Percentiles rank a stretch among this genome's conserved stretches.
phyloP scores from a whole-genome alignment of 2,113 vertebrate species.

The Phasianus colchicus region DNA sequence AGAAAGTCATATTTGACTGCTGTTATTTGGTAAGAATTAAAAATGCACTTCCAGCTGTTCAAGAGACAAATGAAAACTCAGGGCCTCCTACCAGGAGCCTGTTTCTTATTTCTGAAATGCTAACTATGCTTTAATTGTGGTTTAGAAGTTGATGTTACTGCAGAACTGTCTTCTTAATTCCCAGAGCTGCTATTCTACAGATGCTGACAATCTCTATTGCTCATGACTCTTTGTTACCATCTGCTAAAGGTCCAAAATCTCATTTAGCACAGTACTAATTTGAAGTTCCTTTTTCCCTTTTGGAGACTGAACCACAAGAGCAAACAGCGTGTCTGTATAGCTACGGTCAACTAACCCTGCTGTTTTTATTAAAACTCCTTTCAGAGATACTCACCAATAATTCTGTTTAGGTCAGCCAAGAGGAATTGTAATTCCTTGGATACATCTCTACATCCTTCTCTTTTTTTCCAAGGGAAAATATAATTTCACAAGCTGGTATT shows the following conservation, averaged over 20 bases:
- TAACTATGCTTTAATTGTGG: conserved; percentile 24
- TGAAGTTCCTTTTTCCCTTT: not conserved
- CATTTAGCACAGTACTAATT: not conserved
- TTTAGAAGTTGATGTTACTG: conserved; percentile 15
- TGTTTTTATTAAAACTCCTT: not conserved
- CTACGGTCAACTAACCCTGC: not conserved
- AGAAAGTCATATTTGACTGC: not conserved
- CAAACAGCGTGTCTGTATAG: not conserved
- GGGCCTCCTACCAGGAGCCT: conserved; percentile 3
- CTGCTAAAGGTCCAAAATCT: not conserved
- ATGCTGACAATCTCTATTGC: conserved; percentile 22
- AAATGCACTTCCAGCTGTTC: not conserved
- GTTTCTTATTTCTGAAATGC: conserved; percentile 49
- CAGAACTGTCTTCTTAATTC: conserved; percentile 18
- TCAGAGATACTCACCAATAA: not conserved
- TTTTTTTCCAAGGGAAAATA: conserved; percentile 19
- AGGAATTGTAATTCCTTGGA: conserved; percentile 40
- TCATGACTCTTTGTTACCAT: not conserved
- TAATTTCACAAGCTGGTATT: not conserved
- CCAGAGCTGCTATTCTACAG: not conserved
- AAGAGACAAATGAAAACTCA: conserved; percentile 3
- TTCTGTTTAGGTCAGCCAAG: conserved; percentile 29
- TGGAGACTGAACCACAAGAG: not conserved
- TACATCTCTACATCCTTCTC: not conserved
- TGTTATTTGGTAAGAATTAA: not conserved